Conservation (phyloP, 2,888 invertebrate species). For the Pharmacophagus antenor region DNA sequence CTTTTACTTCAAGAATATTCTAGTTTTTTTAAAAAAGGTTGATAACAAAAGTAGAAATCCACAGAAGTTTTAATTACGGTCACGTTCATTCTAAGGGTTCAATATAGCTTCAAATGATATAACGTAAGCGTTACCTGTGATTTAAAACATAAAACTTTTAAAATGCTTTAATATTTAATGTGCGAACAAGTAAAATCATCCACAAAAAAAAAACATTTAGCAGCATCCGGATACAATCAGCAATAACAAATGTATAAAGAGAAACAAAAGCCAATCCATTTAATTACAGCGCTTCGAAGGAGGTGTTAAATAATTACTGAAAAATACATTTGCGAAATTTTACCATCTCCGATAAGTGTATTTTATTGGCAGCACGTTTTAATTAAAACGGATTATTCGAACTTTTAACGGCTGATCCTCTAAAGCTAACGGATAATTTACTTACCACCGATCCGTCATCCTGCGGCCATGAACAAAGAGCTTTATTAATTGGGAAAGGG, state of each 20-base stretch:
- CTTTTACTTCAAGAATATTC: no score
- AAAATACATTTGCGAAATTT: conserved; percentile 24
- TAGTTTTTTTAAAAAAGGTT: no score
- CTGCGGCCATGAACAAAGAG: conserved; percentile 71
- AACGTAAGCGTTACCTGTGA: no score
- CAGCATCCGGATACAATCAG: conserved; percentile 9
- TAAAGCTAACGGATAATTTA: conserved; percentile 40
- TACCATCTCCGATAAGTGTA: conserved; percentile 10
- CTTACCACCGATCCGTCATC: conserved; percentile 80
- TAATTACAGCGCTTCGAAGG: conserved; percentile 12
- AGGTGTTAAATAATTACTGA: conserved; percentile 21
- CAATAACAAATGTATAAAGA: conserved; percentile 17
- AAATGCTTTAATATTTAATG: neutral
- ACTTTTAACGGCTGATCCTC: conserved; percentile 32
- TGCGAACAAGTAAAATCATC: neutral
- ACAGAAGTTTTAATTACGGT: no score
- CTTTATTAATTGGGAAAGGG: conserved; percentile 52
- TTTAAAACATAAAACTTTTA: neutral
- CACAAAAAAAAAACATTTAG: neutral
- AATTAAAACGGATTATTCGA: conserved; percentile 31
- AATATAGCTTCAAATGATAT: no score
- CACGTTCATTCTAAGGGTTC: no score
- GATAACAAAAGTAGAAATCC: no score
- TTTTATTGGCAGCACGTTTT: conserved; percentile 26
- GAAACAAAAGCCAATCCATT: conserved; percentile 22